Evolutionary conservation across 1,140 invertebrate genomes (phyloP), one percentile per base, ranked within the genome.

Genomic region (Drosophila pallidifrons): DNA sequence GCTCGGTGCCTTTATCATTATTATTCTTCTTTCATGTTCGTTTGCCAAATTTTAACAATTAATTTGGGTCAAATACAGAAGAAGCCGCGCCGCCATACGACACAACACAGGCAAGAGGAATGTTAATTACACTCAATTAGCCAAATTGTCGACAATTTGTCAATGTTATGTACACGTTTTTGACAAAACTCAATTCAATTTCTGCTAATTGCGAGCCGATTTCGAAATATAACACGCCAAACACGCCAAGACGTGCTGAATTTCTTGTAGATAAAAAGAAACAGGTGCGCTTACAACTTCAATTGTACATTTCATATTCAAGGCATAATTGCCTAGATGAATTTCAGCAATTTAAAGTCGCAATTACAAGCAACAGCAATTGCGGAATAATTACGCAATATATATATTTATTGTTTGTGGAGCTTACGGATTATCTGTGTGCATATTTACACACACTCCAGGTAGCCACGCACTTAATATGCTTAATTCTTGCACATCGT

Each of bases 81-180:
- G 59, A 68, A 57, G 41, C n/a, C 52, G 59, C 15, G 3, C 30
- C 6, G 32, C 35, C 35, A 46, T 38, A 57, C 35, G 15, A 75
- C 58, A 74, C 20, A 25, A 25, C 20, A 68, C 63, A 32, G 45
- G 57, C 65, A 45, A 47, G 38, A 69, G 51, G 38, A 69, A 89
- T 89, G 83, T 65, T 88, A 89, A 88, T 88, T 88, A 78, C 85
- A 78, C 77, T 85, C 81, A 88, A 88, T 88, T 88, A 88, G 77
- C 78, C 76, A 83, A 88, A 88, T 89, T 88, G 86, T 77, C 63
- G 73, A 76, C 72, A 83, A 67, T 80, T 77, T 79, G 75, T 52
- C 70, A 77, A 73, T 43, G 69, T 28, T 25, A 35, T 57, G 45
- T 64, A 52, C 35, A 51, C 58, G 32, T 55, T 52, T 41, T 41